These are phyloP conservation scores for Gambusia yucatana DNA, from an alignment of 2,797 vertebrate species.

Conservation along the genomic window DNA sequence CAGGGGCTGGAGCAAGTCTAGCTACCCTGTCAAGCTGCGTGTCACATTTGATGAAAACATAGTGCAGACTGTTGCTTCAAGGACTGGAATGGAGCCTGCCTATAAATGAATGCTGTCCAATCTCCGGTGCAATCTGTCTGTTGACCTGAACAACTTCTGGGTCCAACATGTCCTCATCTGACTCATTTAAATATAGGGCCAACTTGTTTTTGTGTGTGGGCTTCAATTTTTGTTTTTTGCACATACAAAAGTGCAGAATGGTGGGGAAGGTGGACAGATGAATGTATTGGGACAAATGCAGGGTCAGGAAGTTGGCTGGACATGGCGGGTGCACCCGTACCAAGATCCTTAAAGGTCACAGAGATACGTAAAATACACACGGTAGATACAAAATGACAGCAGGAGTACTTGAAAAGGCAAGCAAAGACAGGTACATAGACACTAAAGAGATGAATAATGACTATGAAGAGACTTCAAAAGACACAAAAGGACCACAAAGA, in stretches of 20 bases:
- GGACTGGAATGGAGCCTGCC: constrained; percentile 56
- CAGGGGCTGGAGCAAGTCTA: constrained; percentile 49
- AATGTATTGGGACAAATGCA: background rate
- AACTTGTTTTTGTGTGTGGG: constrained; percentile 15
- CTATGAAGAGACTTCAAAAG: constrained; percentile 10
- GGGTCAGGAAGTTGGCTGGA: background rate
- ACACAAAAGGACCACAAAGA: constrained; percentile 12
- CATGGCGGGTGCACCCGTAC: background rate
- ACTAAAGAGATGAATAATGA: background rate
- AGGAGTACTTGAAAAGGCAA: background rate
- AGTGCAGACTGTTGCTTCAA: constrained; percentile 59
- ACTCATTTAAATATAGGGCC: constrained; percentile 35
- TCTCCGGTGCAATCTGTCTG: constrained; percentile 46
- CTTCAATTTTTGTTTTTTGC: background rate
- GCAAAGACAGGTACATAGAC: constrained; percentile 5
- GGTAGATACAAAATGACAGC: background rate
- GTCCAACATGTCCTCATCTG: constrained; percentile 41
- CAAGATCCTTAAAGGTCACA: constrained; percentile 14
- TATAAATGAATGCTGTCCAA: constrained; percentile 54
- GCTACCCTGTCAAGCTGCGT: constrained; percentile 51
- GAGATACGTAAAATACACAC: constrained; percentile 2
- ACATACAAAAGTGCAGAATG: constrained; percentile 14
- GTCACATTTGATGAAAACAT: constrained; percentile 58
- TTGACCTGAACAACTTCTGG: constrained; percentile 37
- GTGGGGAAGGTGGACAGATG: background rate